Evolutionary conservation across 2,888 invertebrate species (phyloP), one percentile per base, ranked within the genome.

Genomic region (Anaspis maculata): DNA sequence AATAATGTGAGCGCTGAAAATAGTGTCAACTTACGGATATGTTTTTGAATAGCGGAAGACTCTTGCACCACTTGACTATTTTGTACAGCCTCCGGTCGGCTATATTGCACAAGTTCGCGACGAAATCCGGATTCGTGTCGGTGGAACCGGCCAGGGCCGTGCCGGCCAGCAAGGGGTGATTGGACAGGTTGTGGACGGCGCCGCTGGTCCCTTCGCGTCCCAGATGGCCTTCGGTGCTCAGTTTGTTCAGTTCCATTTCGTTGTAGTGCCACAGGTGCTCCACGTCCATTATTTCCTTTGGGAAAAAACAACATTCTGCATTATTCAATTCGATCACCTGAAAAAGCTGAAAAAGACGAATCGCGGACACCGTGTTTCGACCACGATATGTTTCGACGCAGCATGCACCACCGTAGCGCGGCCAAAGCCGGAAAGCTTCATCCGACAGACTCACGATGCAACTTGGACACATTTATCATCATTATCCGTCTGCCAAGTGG

Each of bases 1-100:
- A n/a, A n/a, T n/a, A n/a, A n/a, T n/a, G n/a, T n/a, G n/a, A n/a
- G n/a, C n/a, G n/a, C n/a, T n/a, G n/a, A n/a, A n/a, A n/a, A n/a
- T n/a, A n/a, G n/a, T n/a, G n/a, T n/a, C n/a, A n/a, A n/a, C n/a
- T 73, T 56, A 90, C 90, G 55, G 91, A 89, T 53, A 96, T 94
- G 67, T 92, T 90, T 63, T 94, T 91, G 64, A 96, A 96, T 14
- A 96, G 76, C 10, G 96, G 95, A 62, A 96, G 69, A 64, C 92
- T 94, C 65, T 96, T 90, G 71, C 95, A 95, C 96, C 96, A 96
- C 62, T 95, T 92, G 42, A 96, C 96, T 50, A 96, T 92, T 71
- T 95, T 92, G 64, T 95, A 96, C 11, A 96, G 76, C 27, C 95
- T 74, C 64, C 94, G 89, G 66, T 96, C 96, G 26, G 95, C 95